Evolutionary conservation across 2,797 vertebrate species (phyloP).

Genomic region (Sparus aurata): DNA sequence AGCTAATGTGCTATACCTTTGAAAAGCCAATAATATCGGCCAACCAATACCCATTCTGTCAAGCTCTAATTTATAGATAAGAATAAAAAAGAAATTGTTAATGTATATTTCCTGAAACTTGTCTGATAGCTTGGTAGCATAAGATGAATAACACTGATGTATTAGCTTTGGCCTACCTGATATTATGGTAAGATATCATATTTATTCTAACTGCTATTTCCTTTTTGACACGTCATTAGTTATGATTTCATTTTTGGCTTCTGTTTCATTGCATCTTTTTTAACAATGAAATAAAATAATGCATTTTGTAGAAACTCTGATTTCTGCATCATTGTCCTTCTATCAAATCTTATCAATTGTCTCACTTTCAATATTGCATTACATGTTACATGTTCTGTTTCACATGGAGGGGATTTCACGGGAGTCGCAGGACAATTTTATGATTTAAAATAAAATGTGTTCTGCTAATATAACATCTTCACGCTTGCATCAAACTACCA

Average conservation of each 20-base stretch:
- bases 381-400: neutral
- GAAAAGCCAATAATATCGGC: too few species aligned
- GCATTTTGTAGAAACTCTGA: neutral
- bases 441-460: neutral
- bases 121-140: neutral
- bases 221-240: too few species aligned
- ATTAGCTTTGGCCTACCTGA: neutral
- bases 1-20: too few species aligned
- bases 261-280: neutral
- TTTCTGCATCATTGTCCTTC: neutral
- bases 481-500: conserved; percentile 4
- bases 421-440: neutral
- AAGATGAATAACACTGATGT: neutral
- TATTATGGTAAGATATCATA: neutral
- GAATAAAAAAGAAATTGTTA: neutral
- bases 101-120: neutral
- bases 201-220: neutral
- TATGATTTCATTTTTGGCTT: neutral
- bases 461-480: neutral
- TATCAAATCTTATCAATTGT: neutral
- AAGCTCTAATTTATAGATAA: too few species aligned
- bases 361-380: neutral
- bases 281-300: conserved; percentile 11
- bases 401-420: neutral
- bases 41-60: too few species aligned